Evolutionary conservation across 2,113 vertebrate genomes (phyloP).

Genomic region (Pogonocichla stellata): DNA sequence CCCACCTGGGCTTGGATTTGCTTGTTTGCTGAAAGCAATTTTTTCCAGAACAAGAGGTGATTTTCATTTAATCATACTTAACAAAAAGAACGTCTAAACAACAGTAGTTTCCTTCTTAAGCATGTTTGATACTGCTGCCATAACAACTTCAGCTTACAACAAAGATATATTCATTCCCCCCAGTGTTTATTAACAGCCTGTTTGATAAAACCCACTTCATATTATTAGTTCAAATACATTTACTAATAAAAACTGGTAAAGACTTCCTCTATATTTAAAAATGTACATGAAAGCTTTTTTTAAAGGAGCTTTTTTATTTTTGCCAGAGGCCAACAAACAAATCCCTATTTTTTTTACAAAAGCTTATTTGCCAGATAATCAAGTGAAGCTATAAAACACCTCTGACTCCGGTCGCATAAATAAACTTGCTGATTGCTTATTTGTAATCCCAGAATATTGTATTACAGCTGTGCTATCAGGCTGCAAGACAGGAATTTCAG

Average conservation of each 20-base stretch:
- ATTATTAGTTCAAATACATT: background rate
- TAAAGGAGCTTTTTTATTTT: background rate
- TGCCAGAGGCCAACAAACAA: background rate
- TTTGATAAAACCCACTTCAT: background rate
- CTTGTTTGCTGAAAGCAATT: background rate
- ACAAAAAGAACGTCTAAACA: background rate
- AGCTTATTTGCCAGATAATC: background rate
- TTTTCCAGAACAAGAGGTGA: background rate
- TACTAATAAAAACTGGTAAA: background rate
- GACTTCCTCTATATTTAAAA: background rate
- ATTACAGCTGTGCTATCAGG: slow-evolving; percentile 4
- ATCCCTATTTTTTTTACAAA: background rate
- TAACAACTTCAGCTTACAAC: slow-evolving; percentile 30
- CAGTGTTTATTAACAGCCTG: background rate
- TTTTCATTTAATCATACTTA: background rate
- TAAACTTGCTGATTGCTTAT: slow-evolving; percentile 29
- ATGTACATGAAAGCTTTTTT: background rate
- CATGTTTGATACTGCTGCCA: slow-evolving; percentile 6
- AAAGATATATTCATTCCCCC: background rate
- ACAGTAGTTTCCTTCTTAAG: slow-evolving; percentile 8
- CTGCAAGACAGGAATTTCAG: background rate
- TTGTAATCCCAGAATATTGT: slow-evolving; percentile 31
- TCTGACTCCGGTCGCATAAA: slow-evolving; percentile 17
- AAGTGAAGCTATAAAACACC: background rate
- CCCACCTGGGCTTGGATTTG: background rate